Conservation (phyloP, 2,797 vertebrate species). For the Lepus townsendii region DNA sequence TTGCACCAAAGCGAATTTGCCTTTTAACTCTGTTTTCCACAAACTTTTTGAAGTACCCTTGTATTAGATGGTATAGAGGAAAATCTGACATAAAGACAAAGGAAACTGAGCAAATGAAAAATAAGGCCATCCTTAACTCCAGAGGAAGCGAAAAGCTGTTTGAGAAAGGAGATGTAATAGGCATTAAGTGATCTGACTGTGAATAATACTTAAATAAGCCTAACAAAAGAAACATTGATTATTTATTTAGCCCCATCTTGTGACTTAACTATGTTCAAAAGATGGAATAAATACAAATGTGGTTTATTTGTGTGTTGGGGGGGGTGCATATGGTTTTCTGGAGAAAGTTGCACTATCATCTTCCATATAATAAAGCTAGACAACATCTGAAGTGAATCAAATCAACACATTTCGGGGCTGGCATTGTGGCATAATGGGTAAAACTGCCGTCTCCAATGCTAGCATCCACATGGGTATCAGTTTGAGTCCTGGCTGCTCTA, state of each 20-base stretch:
- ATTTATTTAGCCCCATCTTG: background rate
- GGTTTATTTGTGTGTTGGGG: background rate
- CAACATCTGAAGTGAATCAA: constrained; percentile 4
- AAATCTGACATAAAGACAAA: background rate
- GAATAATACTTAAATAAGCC: background rate
- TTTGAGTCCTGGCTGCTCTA: no score
- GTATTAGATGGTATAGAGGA: background rate
- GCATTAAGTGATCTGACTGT: background rate
- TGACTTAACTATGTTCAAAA: constrained; percentile 9
- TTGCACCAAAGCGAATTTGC: no score
- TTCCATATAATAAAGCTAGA: background rate
- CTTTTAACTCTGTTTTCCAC: no score
- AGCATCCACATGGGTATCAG: no score
- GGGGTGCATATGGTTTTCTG: background rate
- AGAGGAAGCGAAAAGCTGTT: background rate
- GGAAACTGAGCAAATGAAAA: constrained; percentile 49
- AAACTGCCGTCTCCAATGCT: no score
- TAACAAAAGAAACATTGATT: background rate
- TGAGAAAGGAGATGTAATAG: background rate
- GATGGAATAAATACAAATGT: background rate
- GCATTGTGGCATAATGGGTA: no score
- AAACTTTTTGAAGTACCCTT: no score
- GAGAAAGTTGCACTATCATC: constrained; percentile 32
- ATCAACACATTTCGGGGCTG: background rate
- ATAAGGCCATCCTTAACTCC: background rate